A percentile compares a stretch with the other conserved stretches of the same genome.
Evolutionary conservation across 2,113 vertebrate species (phyloP).

Genomic region (Ranitomeya variabilis): DNA sequence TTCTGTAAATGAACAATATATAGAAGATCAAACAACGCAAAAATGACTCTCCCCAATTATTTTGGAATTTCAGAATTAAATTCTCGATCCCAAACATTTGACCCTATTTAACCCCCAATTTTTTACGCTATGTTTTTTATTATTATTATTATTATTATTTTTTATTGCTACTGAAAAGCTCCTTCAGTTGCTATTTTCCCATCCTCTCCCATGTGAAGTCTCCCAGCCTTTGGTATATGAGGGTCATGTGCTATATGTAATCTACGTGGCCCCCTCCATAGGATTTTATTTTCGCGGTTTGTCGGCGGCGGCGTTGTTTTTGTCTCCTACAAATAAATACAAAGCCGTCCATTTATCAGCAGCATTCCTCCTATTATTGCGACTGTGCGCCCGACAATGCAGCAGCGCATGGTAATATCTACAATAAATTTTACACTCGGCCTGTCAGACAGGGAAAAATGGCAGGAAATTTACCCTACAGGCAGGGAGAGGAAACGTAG

Average conservation of each 20-base stretch:
- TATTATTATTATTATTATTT: no score
- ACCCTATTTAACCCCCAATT: no score
- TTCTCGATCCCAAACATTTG: no score
- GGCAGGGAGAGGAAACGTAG: slow-evolving; percentile 38
- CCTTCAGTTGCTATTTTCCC: neutral
- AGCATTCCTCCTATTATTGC: neutral
- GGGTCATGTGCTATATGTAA: neutral
- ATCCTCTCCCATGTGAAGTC: neutral
- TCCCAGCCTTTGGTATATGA: neutral
- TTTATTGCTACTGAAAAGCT: no score
- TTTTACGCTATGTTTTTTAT: no score
- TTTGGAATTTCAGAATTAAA: no score
- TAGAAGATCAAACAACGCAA: no score
- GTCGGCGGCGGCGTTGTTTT: neutral
- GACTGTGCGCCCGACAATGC: neutral
- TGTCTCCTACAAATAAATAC: slow-evolving; percentile 21
- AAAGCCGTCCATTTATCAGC: neutral
- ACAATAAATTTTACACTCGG: slow-evolving; percentile 27
- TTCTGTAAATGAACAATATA: no score
- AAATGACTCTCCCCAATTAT: no score
- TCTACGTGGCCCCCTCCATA: neutral
- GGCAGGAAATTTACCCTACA: slow-evolving; percentile 39
- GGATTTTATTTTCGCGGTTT: neutral
- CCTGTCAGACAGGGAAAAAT: slow-evolving; percentile 23
- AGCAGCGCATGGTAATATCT: neutral